These are phyloP conservation scores for Pagrus major DNA, from an alignment of 2,113 vertebrate genomes.

Conservation along the genomic window DNA sequence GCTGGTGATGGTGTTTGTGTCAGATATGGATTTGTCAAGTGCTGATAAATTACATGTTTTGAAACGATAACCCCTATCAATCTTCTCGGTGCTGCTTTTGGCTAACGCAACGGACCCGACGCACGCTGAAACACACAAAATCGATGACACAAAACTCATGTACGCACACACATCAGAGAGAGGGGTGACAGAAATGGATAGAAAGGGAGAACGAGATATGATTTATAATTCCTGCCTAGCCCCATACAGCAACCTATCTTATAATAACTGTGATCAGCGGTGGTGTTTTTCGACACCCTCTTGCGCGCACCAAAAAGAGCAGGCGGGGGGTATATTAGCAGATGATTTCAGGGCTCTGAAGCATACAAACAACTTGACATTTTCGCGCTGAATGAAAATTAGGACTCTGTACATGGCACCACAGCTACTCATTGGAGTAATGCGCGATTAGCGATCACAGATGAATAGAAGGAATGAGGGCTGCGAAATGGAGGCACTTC, in stretches of 20 bases:
- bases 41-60: slow-evolving; percentile 76
- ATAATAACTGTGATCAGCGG: slow-evolving; percentile 57
- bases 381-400: slow-evolving; percentile 62
- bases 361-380: slow-evolving; percentile 75
- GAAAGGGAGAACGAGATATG: slow-evolving; percentile 38
- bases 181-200: slow-evolving; percentile 41
- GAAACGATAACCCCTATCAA: slow-evolving; percentile 71
- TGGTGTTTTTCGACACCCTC: too few relatives aligned
- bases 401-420: slow-evolving; percentile 6
- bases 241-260: slow-evolving; percentile 15
- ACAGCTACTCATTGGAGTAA: slow-evolving; percentile 40
- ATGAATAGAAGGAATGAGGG: slow-evolving; percentile 37
- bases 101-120: slow-evolving; percentile 28
- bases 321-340: slow-evolving; percentile 11
- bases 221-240: slow-evolving; percentile 33
- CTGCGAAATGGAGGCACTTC: slow-evolving; percentile 23
- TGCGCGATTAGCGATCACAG: slow-evolving; percentile 38
- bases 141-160: slow-evolving; percentile 43
- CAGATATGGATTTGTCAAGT: slow-evolving; percentile 80
- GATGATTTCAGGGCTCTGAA: slow-evolving; percentile 52
- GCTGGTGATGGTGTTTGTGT: slow-evolving; percentile 56
- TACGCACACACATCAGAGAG: slow-evolving; percentile 21
- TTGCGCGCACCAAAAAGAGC: slow-evolving; percentile 31
- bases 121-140: slow-evolving; percentile 42
- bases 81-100: slow-evolving; percentile 63